Base-by-base conservation (phyloP, 2,888 invertebrate genomes). In the Phengaris arion region DNA sequence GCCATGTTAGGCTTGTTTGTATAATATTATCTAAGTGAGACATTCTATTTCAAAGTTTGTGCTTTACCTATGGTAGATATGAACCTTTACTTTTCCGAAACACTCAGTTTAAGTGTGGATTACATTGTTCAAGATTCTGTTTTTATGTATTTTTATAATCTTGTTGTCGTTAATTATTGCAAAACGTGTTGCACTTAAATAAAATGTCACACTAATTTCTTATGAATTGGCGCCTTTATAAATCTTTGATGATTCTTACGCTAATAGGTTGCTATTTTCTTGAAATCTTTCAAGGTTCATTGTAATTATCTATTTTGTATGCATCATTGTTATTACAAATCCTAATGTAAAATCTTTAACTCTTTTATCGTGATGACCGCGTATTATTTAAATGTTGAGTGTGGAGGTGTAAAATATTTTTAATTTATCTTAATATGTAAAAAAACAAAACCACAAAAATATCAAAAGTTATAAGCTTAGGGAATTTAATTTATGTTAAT, bases 371-470 rank as follows among this genome's bases (percentile, higher is more conserved):
- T n/a, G n/a, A 9, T 69, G 10, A 10, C 52, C 72, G 54, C 72
- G 35, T 72, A 10, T 54, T 15, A 54, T 12, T 22, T 54, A 15
- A 52, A 54, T 72, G 72, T 72, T 54, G 54, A 52, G 52, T 35
- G 45, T 22, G 54, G 48, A 69, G 22, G 22, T 54, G 35, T 72
- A 15, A 12, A 52, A 70, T 51, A 51, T 35, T 72, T 72, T 72
- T 51, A 51, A 13, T 72, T 72, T 72, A 72, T 52, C 35, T 72
- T 72, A 72, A 72, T 72, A 72, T 54, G 54, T 35, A 72, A 72
- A 72, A 72, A 48, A 70, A 72, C 22, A 72, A 72, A 72, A 72
- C 72, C 35, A 54, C 72, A 72, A 72, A 72, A 72, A 72, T 72
- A 72, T 54, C 12, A 35, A 70, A 35, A 54, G 52, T 72, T 72